Base-by-base conservation (phyloP, 2,113 vertebrate genomes). In the Neofelis nebulosa region DNA sequence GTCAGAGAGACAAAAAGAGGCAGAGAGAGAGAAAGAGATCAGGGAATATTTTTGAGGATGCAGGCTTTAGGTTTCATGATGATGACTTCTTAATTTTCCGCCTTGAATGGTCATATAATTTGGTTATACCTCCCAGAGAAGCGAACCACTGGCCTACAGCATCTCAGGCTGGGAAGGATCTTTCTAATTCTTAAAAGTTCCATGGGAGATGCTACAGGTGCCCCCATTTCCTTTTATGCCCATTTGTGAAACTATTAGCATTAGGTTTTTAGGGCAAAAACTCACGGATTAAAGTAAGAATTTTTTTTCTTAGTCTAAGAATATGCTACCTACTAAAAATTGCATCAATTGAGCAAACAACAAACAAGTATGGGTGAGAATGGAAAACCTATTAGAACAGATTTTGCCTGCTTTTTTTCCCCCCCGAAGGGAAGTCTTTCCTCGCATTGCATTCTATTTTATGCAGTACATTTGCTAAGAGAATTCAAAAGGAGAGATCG, bases 391-490 rank as follows among this genome's bases (percentile, higher is more conserved):
- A 90, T 96, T 97, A 98, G 96, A 93, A 94, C 5, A 96, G 86
- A 98, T 84, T 85, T 92, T 97, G 29, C 85, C 71, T 76, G 41
- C 31, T 36, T 36, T 63, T 97, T 85, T 16, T 89, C 52, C 18
- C 57, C 57, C 57, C 18, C 7, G 50, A 95, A 90, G 7, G 4
- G 66, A 63, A 90, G 69, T 94, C 94, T 97, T 85, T 68, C 11
- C 13, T 69, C 68, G 84, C 61, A 87, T 98, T 97, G 69, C 90
- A 97, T 97, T 97, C 57, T 96, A 95, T 97, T 97, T 98, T 97
- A 97, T 96, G 92, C 92, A 97, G 88, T 97, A 91, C 97, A 96
- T 98, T 98, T 98, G 94, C 97, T 97, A 97, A 97, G 91, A 97
- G 92, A 98, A 98, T 98, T 97, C 94, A 96, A 97, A 98, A 94